phyloP scores from a whole-genome alignment of 2,113 vertebrate species.

The Dasyprocta punctata region DNA sequence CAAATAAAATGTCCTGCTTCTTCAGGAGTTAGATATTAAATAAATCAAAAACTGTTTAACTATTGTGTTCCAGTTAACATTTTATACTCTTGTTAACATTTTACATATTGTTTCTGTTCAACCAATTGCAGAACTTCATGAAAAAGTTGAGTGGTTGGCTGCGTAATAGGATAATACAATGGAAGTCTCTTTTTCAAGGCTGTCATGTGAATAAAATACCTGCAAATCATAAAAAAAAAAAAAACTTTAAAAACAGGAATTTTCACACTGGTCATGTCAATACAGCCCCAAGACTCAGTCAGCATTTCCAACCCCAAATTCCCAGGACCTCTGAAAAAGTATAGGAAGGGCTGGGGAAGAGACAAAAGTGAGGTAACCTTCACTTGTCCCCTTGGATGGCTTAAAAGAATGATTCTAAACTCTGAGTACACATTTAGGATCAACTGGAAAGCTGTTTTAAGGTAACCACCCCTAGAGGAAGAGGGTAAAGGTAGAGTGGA shows the following conservation, averaged over 20 bases:
- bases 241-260: constrained; percentile 38
- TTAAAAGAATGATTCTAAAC: background rate
- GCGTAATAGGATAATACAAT: constrained; percentile 85
- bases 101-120: constrained; percentile 69
- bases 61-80: constrained; percentile 10
- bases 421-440: background rate
- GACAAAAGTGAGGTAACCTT: background rate
- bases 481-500: background rate
- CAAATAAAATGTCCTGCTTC: background rate
- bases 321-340: background rate
- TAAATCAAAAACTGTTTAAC: background rate
- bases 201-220: constrained; percentile 86
- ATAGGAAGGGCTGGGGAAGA: background rate
- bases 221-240: constrained; percentile 73
- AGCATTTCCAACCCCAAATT: background rate
- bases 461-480: background rate
- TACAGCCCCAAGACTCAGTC: background rate
- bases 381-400: background rate
- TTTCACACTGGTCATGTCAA: background rate
- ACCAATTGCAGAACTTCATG: constrained; percentile 82
- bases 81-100: constrained; percentile 45
- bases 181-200: constrained; percentile 84
- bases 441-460: background rate
- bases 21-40: background rate
- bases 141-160: constrained; percentile 78